Base-by-base conservation (phyloP, 64 coral and sea anemone genomes). In the Pocillopora verrucosa region DNA sequence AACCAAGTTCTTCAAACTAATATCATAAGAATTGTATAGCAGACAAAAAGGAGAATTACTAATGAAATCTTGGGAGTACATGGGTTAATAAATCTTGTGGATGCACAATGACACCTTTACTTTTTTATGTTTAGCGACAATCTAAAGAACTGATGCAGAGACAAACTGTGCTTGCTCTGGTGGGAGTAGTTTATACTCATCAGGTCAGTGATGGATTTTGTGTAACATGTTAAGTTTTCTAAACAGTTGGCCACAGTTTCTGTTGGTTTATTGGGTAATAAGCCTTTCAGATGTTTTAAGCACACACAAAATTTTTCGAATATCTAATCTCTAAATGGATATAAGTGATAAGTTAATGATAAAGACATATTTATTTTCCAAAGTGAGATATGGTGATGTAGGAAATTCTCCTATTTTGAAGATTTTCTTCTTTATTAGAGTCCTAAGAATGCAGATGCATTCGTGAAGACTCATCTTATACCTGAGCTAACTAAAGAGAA, bases 121-220 rank as follows among this genome's bases (percentile, higher is more conserved):
- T 56, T 11, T 51, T 77, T 61, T 5, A 76, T 2, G 38, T 90
- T 34, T 45, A 96, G 94, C 88, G 78, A 82, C 86, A 89, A 58
- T 75, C 80, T 0, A 64, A 34, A 15, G 58, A 61, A 20, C 75
- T 91, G 11, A 94, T 94, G 93, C 56, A 88, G 90, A 75, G 67
- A 10, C 94, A 96, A 74, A 89, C 87, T 67, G 20, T 96, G 19
- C 80, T 93, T 83, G 91, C 94, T 36, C 45, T 96, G 59, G 88
- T 96, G 22, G 94, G 83, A 51, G 78, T 80, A 82, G 73, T 96
- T 12, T 93, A 96, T 76, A 78, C 80, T 34, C 51, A 93, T 76
- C 91, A 96, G 87, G 94, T 96, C 38, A 72, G 79, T 89, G 30
- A 12, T 16, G 30, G 13, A 34, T 36, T 34, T 72, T 11, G 34